phyloP scores from a whole-genome alignment of 2,113 vertebrate species.

The Cryptotis parvus region DNA sequence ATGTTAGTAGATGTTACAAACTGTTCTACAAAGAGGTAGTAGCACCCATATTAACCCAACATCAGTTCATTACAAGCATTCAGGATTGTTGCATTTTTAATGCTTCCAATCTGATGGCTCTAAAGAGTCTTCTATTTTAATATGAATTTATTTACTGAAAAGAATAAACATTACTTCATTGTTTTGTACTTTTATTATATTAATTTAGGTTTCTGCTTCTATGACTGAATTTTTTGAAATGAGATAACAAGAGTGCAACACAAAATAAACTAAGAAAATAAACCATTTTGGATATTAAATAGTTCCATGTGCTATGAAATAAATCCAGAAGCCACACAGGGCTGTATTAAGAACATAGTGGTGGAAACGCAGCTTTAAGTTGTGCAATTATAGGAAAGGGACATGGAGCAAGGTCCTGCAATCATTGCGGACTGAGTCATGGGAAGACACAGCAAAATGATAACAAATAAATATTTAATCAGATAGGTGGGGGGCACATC shows the following conservation, averaged over 20 bases:
- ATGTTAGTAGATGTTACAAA: not conserved
- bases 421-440: not conserved
- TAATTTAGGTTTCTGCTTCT: not conserved
- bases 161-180: not conserved
- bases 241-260: not conserved
- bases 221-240: not conserved
- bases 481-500: not conserved
- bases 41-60: not conserved
- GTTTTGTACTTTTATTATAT: not conserved
- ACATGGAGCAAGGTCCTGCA: not conserved
- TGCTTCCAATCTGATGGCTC: not conserved
- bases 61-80: not conserved
- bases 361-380: not conserved
- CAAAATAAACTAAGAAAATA: not conserved
- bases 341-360: fast-evolving
- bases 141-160: not conserved
- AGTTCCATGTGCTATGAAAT: not conserved
- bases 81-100: not conserved
- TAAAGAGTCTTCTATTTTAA: not conserved
- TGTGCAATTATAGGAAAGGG: not conserved
- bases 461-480: not conserved
- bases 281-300: not conserved
- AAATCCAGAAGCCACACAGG: not conserved
- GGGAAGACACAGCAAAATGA: not conserved
- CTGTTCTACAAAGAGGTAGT: not conserved